Conservation (phyloP, 2,113 vertebrate genomes). For the Spermophilus dauricus region DNA sequence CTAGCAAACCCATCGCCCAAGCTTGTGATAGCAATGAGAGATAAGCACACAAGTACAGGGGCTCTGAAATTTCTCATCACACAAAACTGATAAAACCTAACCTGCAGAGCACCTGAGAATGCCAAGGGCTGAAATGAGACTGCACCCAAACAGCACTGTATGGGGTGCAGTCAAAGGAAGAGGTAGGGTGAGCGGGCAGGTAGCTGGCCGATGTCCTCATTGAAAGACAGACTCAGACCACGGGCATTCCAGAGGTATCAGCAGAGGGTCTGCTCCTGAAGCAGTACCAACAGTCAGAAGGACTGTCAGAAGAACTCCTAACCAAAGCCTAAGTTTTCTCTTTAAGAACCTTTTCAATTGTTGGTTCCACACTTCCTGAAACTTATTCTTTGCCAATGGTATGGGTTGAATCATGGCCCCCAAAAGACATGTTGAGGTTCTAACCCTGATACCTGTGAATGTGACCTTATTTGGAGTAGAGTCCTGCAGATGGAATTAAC, state of each 20-base stretch:
- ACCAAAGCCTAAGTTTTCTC: background rate
- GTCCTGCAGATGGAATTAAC: background rate
- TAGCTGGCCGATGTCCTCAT: background rate
- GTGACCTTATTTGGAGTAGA: background rate
- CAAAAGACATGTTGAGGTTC: background rate
- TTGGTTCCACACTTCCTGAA: background rate
- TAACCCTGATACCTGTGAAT: background rate
- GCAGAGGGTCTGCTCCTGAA: accelerated
- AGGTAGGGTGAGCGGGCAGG: background rate
- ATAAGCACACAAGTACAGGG: slow-evolving; percentile 66
- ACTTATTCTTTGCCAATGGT: background rate
- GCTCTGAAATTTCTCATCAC: slow-evolving; percentile 75
- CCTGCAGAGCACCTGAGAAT: slow-evolving; percentile 38
- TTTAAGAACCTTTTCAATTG: background rate
- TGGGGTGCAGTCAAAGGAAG: background rate
- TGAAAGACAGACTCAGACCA: background rate
- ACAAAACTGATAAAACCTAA: slow-evolving; percentile 72
- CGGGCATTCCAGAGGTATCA: too few relatives aligned
- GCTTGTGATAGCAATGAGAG: slow-evolving; percentile 57
- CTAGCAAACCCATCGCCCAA: slow-evolving; percentile 51
- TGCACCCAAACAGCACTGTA: slow-evolving; percentile 32
- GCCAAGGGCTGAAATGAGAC: slow-evolving; percentile 63
- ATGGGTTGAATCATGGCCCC: background rate
- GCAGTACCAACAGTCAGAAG: accelerated
- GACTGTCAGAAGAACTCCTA: background rate